Base-by-base conservation (phyloP, 2,797 vertebrate genomes). In the Peromyscus aztecus region DNA sequence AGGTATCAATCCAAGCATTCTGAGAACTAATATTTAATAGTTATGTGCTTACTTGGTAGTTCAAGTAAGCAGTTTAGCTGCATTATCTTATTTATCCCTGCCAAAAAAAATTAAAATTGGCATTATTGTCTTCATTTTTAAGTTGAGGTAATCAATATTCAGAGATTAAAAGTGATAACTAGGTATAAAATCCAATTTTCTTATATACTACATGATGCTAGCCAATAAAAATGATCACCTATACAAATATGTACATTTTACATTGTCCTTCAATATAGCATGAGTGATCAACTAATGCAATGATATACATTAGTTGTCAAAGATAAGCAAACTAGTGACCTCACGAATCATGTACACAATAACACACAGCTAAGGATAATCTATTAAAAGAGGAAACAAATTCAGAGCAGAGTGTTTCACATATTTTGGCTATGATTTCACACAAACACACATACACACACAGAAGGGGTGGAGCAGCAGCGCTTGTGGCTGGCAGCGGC, bases 371-470 rank as follows among this genome's bases (percentile, higher is more conserved):
- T 84, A 95, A 69, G 7, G 0, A 73, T 69, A 76, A 93, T 96
- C 89, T 96, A 94, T 43, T 85, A 71, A 89, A 10, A 93, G 34
- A 89, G 14, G 11, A 92, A 94, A 97, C 7, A 81, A 90, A 84
- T 46, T 13, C 12, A 85, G 31, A 76, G 4, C 0, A 85, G 27
- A 6, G 3, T 5, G 14, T 82, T 89, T 93, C 89, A 57, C 55
- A 27, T 46, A 71, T 52, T 95, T 96, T 89, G 34, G 1, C 40
- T 12, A n/a, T 37, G 14, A 27, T 61, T 76, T 76, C n/a, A 31
- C 13, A 71, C 31, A 69, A 40, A 81, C 6, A 31, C 12, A 73
- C 24, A 73, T 13, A 55, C 23, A 19, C 31, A 49, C 6, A 63
- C 57, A 19, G 52, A 52, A 52, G 52, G 13, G 3, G 52, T 52